phyloP scores from a whole-genome alignment of 2,888 invertebrate genomes.

The Lottia gigantea region DNA sequence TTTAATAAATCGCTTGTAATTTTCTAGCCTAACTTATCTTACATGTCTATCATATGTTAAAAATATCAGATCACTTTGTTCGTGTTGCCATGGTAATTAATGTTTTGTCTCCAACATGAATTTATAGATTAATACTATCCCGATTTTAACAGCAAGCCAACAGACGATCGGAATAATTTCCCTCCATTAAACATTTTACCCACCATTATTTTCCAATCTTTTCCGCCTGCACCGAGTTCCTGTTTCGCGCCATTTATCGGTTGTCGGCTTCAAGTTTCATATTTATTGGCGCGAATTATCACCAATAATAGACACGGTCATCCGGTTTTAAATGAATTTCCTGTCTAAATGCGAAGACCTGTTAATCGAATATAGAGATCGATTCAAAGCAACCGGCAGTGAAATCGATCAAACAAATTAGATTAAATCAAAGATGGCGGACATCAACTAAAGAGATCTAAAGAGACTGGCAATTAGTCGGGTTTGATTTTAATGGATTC shows the following conservation, averaged over 20 bases:
- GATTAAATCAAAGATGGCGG: conserved; percentile 10
- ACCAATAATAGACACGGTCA: conserved; percentile 8
- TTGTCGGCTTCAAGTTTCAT: conserved; percentile 7
- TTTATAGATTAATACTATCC: not conserved
- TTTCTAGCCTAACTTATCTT: no score
- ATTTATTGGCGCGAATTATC: conserved; percentile 11
- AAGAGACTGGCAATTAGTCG: conserved; percentile 8
- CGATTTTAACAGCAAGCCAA: not conserved
- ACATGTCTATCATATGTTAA: no score
- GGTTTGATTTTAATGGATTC: conserved; percentile 10
- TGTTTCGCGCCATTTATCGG: conserved; percentile 6
- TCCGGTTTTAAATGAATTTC: conserved; percentile 9
- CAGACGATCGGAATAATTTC: conserved; percentile 7
- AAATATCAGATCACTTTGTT: no score
- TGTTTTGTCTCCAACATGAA: not conserved
- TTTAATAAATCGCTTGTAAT: no score
- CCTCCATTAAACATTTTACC: conserved; percentile 8
- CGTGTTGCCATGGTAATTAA: conserved; percentile 6
- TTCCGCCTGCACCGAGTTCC: conserved; percentile 6
- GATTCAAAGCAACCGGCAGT: not conserved
- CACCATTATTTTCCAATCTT: conserved; percentile 7
- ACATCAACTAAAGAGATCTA: conserved; percentile 1
- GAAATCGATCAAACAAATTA: conserved; percentile 8
- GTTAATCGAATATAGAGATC: conserved; percentile 5
- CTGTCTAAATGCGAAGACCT: not conserved